Conservation (phyloP, 2,888 invertebrate genomes). For the Aromia moschata region DNA sequence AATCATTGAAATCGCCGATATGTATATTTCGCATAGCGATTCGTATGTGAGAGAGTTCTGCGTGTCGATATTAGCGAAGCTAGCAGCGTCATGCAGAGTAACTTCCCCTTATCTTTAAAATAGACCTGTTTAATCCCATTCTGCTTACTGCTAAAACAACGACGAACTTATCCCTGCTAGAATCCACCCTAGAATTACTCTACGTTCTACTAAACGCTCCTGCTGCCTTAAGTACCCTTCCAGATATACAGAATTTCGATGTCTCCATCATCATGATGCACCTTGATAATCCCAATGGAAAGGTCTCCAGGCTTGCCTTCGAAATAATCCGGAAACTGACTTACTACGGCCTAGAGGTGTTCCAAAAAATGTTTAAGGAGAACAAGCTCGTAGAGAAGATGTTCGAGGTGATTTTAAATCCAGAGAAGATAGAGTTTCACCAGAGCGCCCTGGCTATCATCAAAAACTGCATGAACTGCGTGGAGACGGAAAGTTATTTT, state of each 20-base stretch:
- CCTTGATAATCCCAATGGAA: conserved; percentile 35
- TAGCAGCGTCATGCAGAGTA: conserved; percentile 45
- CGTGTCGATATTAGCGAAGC: conserved; percentile 45
- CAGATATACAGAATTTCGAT: conserved; percentile 45
- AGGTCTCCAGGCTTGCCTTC: conserved; percentile 39
- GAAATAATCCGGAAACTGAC: conserved; percentile 47
- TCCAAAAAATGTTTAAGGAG: conserved; percentile 45
- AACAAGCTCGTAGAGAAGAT: conserved; percentile 48
- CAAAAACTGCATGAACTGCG: conserved; percentile 48
- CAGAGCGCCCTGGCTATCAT: conserved; percentile 47
- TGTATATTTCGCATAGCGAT: conserved; percentile 48
- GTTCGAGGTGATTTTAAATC: conserved; percentile 47
- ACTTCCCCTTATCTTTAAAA: conserved; percentile 44
- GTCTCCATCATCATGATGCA: conserved; percentile 40
- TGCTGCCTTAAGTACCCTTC: conserved; percentile 41
- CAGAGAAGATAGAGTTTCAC: conserved; percentile 34
- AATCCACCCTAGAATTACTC: conserved; percentile 45
- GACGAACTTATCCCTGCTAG: conserved; percentile 41
- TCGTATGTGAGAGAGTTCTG: conserved; percentile 47
- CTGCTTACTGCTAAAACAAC: conserved; percentile 44
- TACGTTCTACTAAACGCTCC: conserved; percentile 46
- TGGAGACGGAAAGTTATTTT: conserved; percentile 49
- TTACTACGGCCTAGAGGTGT: conserved; percentile 42
- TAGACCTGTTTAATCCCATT: conserved; percentile 47
- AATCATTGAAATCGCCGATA: conserved; percentile 46